Conservation (phyloP, 2,888 invertebrate genomes). For the Acleris holmiana region DNA sequence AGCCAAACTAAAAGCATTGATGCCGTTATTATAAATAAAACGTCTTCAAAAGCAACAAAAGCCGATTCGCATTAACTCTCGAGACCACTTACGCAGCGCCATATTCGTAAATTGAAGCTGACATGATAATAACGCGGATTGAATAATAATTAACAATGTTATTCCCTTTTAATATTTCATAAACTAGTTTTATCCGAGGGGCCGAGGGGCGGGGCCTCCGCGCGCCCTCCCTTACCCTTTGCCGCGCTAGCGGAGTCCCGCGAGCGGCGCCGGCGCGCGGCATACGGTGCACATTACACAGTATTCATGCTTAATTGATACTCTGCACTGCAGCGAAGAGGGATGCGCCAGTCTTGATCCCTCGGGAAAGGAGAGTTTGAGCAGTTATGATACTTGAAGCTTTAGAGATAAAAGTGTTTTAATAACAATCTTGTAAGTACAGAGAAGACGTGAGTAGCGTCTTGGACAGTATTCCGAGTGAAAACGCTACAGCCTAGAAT, state of each 20-base stretch:
- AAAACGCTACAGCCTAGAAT: too few relatives aligned
- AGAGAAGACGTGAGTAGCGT: too few relatives aligned
- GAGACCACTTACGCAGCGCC: constrained; percentile 60
- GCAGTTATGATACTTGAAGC: constrained; percentile 59
- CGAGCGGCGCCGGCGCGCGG: constrained; percentile 58
- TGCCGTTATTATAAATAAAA: not conserved
- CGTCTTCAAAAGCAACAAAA: not conserved
- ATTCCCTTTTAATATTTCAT: constrained; percentile 73
- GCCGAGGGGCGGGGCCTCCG: constrained; percentile 66
- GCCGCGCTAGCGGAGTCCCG: constrained; percentile 61
- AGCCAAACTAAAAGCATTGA: too few relatives aligned
- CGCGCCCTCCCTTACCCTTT: constrained; percentile 57
- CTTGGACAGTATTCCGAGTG: too few relatives aligned
- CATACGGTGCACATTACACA: constrained; percentile 78
- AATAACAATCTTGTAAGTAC: too few relatives aligned
- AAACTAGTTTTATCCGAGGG: constrained; percentile 65
- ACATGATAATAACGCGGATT: constrained; percentile 79
- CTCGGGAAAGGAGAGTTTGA: constrained; percentile 40
- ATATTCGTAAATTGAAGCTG: constrained; percentile 72
- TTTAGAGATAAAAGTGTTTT: too few relatives aligned
- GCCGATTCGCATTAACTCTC: constrained; percentile 46
- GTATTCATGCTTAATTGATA: constrained; percentile 83
- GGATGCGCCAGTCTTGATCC: constrained; percentile 57
- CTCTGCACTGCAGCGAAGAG: constrained; percentile 51
- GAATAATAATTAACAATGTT: constrained; percentile 72